Conservation (phyloP, 2,888 invertebrate genomes). For the Siphonodentalium dalli region DNA sequence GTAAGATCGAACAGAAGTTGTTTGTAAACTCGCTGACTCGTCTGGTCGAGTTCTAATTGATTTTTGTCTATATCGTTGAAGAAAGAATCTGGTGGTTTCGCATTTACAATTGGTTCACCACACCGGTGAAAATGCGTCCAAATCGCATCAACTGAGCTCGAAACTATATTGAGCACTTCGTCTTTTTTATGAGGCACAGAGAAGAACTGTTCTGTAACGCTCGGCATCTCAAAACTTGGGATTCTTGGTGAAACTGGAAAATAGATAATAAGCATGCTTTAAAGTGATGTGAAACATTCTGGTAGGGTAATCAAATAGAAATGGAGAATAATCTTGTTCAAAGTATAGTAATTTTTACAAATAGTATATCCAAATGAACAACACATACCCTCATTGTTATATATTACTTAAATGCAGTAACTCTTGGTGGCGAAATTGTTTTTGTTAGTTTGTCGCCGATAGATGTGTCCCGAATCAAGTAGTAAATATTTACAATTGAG, state of each 20-base stretch:
- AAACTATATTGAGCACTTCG: slow-evolving; percentile 44
- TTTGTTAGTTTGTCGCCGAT: no score
- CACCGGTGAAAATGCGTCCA: slow-evolving; percentile 50
- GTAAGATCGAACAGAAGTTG: slow-evolving; percentile 62
- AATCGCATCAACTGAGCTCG: slow-evolving; percentile 52
- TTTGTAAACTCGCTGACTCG: slow-evolving; percentile 54
- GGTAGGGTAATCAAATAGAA: no score
- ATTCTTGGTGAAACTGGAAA: slow-evolving; percentile 24
- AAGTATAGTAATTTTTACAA: no score
- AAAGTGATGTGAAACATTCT: no score
- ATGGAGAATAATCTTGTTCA: no score
- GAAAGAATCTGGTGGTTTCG: slow-evolving; percentile 41
- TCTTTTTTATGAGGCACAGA: slow-evolving; percentile 56
- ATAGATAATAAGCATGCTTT: no score
- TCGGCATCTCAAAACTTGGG: slow-evolving; percentile 35
- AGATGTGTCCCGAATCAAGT: no score
- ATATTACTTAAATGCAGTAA: no score
- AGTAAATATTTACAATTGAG: no score
- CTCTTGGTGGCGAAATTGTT: no score
- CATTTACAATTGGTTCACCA: slow-evolving; percentile 48
- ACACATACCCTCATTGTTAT: no score
- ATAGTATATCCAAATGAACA: no score
- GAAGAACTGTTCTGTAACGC: slow-evolving; percentile 43
- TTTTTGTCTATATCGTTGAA: slow-evolving; percentile 34
- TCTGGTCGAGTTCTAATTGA: slow-evolving; percentile 37